These are phyloP conservation scores for Nothoprocta pentlandii DNA, from an alignment of 2,113 vertebrate genomes.

Conservation along the genomic window DNA sequence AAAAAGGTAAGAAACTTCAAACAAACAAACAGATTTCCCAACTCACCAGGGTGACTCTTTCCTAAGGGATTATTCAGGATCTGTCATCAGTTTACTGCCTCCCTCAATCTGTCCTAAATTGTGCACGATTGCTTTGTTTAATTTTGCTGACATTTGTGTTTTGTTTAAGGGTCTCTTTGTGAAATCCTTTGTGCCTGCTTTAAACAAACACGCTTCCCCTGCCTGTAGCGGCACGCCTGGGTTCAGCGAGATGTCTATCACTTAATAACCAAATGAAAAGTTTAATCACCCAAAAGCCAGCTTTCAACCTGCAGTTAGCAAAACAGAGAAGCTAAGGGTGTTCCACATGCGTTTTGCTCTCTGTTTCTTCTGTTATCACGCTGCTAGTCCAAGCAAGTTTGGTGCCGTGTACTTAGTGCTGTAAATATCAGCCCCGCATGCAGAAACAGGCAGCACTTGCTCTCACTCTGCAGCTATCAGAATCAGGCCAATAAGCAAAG, in stretches of 20 bases:
- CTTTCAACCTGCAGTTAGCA: constrained; percentile 70
- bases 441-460: constrained; percentile 41
- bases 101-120: constrained; percentile 42
- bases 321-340: constrained; percentile 63
- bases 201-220: constrained; percentile 47
- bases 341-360: constrained; percentile 48
- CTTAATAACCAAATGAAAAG: constrained; percentile 78
- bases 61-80: constrained; percentile 47
- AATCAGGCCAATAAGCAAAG: neutral
- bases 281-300: constrained; percentile 74
- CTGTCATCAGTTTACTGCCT: constrained; percentile 34
- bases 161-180: constrained; percentile 54
- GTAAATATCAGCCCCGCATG: constrained; percentile 38
- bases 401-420: constrained; percentile 21
- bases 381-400: constrained; percentile 61
- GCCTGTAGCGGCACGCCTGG: constrained; percentile 62
- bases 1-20: constrained; percentile 31
- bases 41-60: neutral
- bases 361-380: constrained; percentile 46
- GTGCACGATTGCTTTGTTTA: constrained; percentile 47
- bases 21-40: constrained; percentile 42
- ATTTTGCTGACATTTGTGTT: constrained; percentile 61
- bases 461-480: constrained; percentile 41
- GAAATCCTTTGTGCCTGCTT: constrained; percentile 52
- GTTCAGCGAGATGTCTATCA: constrained; percentile 69